phyloP scores from a whole-genome alignment of 2,888 invertebrate genomes.

The Phyto melanocephala region DNA sequence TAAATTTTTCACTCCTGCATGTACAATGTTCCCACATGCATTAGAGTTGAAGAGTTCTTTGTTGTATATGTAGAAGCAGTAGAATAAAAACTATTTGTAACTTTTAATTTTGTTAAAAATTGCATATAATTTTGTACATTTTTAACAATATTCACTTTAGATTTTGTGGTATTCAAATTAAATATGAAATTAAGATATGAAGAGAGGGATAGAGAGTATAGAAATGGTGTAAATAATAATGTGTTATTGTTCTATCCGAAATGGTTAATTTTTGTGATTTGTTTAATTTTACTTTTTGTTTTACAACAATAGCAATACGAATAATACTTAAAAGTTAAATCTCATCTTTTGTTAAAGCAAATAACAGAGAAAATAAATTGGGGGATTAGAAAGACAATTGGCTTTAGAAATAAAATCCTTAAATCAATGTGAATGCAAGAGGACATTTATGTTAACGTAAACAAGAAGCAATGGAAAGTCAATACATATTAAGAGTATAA shows the following conservation, averaged over 20 bases:
- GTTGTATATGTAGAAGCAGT: constrained; percentile 33
- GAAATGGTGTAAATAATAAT: not conserved
- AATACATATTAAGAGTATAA: constrained; percentile 13
- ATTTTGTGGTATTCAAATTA: constrained; percentile 12
- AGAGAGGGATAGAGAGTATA: not conserved
- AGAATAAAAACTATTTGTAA: constrained; percentile 37
- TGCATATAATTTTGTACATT: not conserved
- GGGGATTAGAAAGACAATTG: constrained; percentile 50
- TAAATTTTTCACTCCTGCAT: constrained; percentile 27
- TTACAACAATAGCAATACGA: not conserved
- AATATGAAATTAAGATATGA: not conserved
- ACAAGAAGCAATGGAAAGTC: constrained; percentile 24
- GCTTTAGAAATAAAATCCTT: constrained; percentile 26
- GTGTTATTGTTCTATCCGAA: not conserved
- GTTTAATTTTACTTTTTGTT: not conserved
- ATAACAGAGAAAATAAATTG: constrained; percentile 30
- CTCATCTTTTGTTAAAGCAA: constrained; percentile 27
- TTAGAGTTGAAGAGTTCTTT: constrained; percentile 6
- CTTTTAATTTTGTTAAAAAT: constrained; percentile 49
- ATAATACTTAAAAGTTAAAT: constrained; percentile 25
- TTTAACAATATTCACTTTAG: not conserved
- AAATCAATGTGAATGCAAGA: constrained; percentile 21
- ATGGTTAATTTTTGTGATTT: constrained; percentile 30
- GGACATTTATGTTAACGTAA: constrained; percentile 3
- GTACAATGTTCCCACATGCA: constrained; percentile 42